Percentiles rank a stretch among this genome's conserved stretches.
These are phyloP conservation scores for Acleris sparsana DNA, from an alignment of 2,888 invertebrate genomes.

Conservation along the genomic window DNA sequence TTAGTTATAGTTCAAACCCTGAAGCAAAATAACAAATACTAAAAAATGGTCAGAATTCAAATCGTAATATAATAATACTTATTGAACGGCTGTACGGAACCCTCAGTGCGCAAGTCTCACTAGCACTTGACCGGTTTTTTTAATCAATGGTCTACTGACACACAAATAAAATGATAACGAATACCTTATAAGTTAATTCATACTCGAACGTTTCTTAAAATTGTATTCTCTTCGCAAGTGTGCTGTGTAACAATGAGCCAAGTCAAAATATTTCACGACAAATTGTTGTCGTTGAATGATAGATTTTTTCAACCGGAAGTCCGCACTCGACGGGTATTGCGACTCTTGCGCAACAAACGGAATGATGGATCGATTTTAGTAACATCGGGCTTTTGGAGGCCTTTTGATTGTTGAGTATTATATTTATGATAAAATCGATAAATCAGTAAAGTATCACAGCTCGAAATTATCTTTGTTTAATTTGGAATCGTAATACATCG, in stretches of 20 bases:
- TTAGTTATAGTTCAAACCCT: too few relatives aligned
- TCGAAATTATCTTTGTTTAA: neutral
- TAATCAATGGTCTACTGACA: constrained; percentile 5
- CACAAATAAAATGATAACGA: neutral
- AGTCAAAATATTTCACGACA: constrained; percentile 75
- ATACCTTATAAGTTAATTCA: constrained; percentile 28
- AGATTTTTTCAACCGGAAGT: constrained; percentile 60
- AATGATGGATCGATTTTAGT: constrained; percentile 58
- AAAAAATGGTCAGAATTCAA: too few relatives aligned
- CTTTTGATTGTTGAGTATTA: constrained; percentile 36
- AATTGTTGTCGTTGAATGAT: constrained; percentile 51
- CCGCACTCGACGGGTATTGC: constrained; percentile 50
- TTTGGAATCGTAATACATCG: too few relatives aligned
- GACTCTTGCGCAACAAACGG: constrained; percentile 42
- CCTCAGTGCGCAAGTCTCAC: too few relatives aligned
- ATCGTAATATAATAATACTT: too few relatives aligned
- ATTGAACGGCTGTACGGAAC: too few relatives aligned
- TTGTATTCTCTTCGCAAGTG: constrained; percentile 65
- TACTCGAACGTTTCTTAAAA: constrained; percentile 56
- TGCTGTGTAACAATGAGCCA: constrained; percentile 48
- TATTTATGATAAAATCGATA: constrained; percentile 12
- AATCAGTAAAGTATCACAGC: too few relatives aligned
- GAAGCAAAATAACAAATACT: too few relatives aligned
- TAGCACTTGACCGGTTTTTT: neutral
- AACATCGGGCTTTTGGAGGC: constrained; percentile 47